phyloP scores from a whole-genome alignment of 2,797 vertebrate species.

The Monodelphis domestica region DNA sequence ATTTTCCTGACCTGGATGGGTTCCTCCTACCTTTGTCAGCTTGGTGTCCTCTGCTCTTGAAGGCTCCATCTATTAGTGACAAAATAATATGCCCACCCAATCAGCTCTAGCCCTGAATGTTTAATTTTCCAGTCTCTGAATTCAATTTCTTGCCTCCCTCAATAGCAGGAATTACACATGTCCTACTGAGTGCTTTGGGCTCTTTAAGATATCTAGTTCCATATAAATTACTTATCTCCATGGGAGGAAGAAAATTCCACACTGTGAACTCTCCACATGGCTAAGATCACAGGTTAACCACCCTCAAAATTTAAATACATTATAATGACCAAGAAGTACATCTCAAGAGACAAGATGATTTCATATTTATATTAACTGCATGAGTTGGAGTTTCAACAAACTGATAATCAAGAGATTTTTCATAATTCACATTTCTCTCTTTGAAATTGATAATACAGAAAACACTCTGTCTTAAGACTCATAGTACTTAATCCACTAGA shows the following conservation, averaged over 20 bases:
- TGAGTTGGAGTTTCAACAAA: background rate
- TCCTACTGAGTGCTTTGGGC: background rate
- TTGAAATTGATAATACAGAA: background rate
- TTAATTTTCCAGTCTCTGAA: background rate
- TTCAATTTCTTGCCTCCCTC: background rate
- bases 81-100: background rate
- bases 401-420: background rate
- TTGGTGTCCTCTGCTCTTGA: background rate
- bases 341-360: background rate
- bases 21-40: background rate
- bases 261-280: background rate
- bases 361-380: background rate
- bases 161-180: background rate
- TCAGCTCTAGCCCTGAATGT: background rate
- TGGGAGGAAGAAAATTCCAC: background rate
- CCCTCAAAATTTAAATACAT: background rate
- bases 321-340: conserved; percentile 10
- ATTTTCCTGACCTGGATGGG: background rate
- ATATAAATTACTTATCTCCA: background rate
- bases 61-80: background rate
- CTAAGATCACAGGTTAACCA: background rate
- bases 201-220: background rate
- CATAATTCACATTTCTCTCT: background rate
- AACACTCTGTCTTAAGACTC: background rate
- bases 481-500: background rate